Evolutionary conservation across 2,888 invertebrate genomes (phyloP), one percentile per base, ranked within the genome.

Genomic region (Coremacera marginata): DNA sequence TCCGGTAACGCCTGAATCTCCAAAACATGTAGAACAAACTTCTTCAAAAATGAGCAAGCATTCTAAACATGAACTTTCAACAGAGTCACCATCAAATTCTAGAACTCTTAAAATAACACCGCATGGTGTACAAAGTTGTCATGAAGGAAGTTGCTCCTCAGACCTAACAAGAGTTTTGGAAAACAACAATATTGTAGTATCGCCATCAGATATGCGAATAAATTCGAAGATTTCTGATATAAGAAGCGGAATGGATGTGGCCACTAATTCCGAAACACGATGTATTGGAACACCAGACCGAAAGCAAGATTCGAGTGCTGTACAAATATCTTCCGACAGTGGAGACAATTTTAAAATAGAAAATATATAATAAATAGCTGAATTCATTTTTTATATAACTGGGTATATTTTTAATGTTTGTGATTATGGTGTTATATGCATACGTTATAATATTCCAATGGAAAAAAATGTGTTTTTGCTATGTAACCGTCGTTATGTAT

Each of bases 271-370:
- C 27, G 78, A 80, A 11, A 65, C 80, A 19, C 79, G 76, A 49
- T 70, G 77, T 51, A 73, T 68, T n/a, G 79, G 81, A 16, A 70
- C 80, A 52, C 70, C 80, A 52, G 84, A 81, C 77, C 86, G 81
- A 49, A 86, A 87, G 25, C 88, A 87, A 79, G 87, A 89, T 27
- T 88, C 89, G 62, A 86, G 87, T 80, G 88, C 88, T 22, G 87
- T 89, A 74, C 88, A 88, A 73, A 89, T 89, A 83, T 89, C 89
- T 16, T 88, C 89, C 14, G 84, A 84, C 65, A 84, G 84, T 77
- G 85, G 86, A 57, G 87, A 88, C 78, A 86, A 84, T 80, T 89
- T 89, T 76, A 89, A 89, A 84, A 89, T 89, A 79, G 89, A 89
- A 82, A 86, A 88, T 78, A 88, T 89, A 82, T 89, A 89, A 9